Base-by-base conservation (phyloP, 2,113 vertebrate genomes). In the Lipophrys pholis region DNA sequence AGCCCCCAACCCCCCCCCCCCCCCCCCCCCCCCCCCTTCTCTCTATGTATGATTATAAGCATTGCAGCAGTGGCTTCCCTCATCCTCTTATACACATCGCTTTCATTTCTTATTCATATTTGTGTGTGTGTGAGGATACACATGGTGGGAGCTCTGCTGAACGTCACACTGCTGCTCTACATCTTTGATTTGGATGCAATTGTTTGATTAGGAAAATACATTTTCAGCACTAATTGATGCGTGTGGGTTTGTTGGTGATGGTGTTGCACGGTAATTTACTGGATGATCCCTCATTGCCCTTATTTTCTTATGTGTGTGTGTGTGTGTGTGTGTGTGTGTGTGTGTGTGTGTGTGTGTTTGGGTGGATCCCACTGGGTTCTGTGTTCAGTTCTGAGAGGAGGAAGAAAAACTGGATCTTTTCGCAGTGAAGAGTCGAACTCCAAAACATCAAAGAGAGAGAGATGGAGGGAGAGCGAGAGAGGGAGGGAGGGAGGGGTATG, bases 381-480 rank as follows among this genome's bases (percentile, higher is more conserved):
- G 0, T 72, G 39, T 74, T 77, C 59, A 57, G 48, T 40, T 78
- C 56, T 73, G 46, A 73, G 45, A 84, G 42, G 53, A 45, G 11
- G n/a, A 42, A 35, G 50, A 53, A 72, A 81, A 10, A 15, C 77
- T 30, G 21, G 64, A 83, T 51, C 7, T 42, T 80, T 79, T 58
- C 69, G 78, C 77, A 68, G 84, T 78, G 58, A 52, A 83, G 84
- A 91, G 82, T 86, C 77, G 7, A 91, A 92, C 88, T 93, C 87
- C 56, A 74, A 69, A 93, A 88, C 90, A 93, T 92, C 91, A 92
- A 90, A 93, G 91, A 91, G 39, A 78, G n/a, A 50, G 11, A 53
- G 59, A 52, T 59, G 58, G 38, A 21, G 40, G 15, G 53, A 56
- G 70, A 60, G 49, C 8, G 70, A 60, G 49, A 11, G 48, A 55